Base-by-base conservation (phyloP, 1,140 invertebrate species). In the Leguminivora glycinivorella region DNA sequence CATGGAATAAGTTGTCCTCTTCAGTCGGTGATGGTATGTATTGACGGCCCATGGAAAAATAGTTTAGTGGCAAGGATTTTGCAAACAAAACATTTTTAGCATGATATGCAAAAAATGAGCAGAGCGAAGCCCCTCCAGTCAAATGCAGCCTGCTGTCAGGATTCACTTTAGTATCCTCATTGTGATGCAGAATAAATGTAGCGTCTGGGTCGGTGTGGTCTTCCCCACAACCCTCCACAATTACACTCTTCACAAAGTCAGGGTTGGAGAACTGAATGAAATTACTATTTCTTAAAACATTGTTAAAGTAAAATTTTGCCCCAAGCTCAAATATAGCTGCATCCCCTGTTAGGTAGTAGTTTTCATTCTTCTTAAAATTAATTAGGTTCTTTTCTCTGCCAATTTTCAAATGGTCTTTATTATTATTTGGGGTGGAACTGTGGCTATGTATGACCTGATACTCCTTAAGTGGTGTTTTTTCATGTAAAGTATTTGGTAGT, bases 191-290 rank as follows among this genome's bases (percentile, higher is more conserved):
- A 22, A 94, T 91, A 74, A 95, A 95, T 4, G 92, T 88, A 22
- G 87, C 72, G 17, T 81, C 77, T 1, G 92, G 88, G 80, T 94
- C 86, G 19, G 90, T 89, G 70, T 94, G 93, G 80, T 94, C 87
- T 12, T 92, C 75, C 14, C 94, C 94, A 76, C 93, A 94, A 4
- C 94, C 95, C 88, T 96, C 95, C 6, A 95, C 88, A 19, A 96
- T 81, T 1, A 94, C 76, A 82, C 95, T 95, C 68, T 93, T 93
- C 47, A 90, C 85, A 85, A 96, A 95, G 85, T 96, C 95, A 6
- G 94, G 84, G 87, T 94, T 94, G 9, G 93, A 94, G 85, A 94
- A 93, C 63, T 92, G 92, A 0, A 82, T 84, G 76, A 92, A 94
- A 24, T 92, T 90, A 19, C 84, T 75, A 12, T 93, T 79, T 77